Evolutionary conservation across 1,140 invertebrate genomes (phyloP).

Genomic region (Diorhabda carinulata): DNA sequence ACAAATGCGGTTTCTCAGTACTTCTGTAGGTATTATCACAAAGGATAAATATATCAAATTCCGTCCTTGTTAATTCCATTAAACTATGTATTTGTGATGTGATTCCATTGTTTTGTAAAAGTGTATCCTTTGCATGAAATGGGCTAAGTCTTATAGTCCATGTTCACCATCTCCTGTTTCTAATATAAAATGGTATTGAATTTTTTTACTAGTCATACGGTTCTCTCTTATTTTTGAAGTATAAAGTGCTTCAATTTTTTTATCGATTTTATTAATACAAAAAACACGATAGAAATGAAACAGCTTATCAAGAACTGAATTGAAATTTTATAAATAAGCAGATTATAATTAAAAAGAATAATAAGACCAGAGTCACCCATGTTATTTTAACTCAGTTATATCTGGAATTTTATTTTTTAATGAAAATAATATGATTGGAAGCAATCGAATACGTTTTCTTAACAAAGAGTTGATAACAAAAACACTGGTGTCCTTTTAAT

Average conservation of each 20-base stretch:
- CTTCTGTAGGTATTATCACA: not conserved
- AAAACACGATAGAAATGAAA: not conserved
- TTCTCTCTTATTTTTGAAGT: not conserved
- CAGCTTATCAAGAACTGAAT: not conserved
- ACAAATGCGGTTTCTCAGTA: not conserved
- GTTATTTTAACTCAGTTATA: not conserved
- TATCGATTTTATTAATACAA: not conserved
- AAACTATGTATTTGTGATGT: conserved; percentile 23
- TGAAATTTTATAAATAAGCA: not conserved
- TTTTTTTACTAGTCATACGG: conserved; percentile 11
- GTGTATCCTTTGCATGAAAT: conserved; percentile 6
- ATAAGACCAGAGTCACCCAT: not conserved
- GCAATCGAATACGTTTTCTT: too few species aligned
- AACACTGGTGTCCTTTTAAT: too few species aligned
- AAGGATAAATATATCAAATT: not conserved
- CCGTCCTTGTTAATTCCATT: not conserved
- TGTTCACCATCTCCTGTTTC: not conserved
- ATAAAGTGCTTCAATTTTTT: not conserved
- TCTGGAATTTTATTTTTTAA: not conserved
- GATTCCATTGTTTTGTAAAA: conserved; percentile 17
- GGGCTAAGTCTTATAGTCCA: not conserved
- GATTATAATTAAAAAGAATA: not conserved
- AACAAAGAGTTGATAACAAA: too few species aligned
- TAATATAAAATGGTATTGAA: not conserved
- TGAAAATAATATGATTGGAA: too few species aligned